Evolutionary conservation across 2,888 invertebrate genomes (phyloP), one percentile per base, ranked within the genome.

Genomic region (Diabrotica balteata): DNA sequence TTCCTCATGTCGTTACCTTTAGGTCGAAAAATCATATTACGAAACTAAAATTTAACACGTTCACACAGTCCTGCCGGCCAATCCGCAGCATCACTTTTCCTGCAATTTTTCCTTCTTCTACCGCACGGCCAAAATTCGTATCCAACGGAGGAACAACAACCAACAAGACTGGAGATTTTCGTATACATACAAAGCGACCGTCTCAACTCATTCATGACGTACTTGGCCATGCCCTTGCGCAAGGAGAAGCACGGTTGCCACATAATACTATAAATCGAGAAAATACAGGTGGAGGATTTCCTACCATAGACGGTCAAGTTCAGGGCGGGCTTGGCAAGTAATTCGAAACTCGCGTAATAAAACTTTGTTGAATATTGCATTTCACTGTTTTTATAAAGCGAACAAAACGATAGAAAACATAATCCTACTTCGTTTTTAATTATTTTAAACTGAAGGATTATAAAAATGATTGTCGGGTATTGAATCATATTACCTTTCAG

Each of bases 211-310:
- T 68, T 68, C 68, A 65, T 64, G 61, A 65, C 64, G 68, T 59
- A 68, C 49, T 61, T 65, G 68, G 68, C 68, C 68, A 66, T 68
- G 68, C 68, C 68, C 68, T 68, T 68, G 68, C 68, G 68, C 68
- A 68, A 66, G 66, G 64, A 68, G 65, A 68, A 10, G 64, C 68
- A 17, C 47, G 47, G 45, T 32, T 32, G 32, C 32, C 32, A 32
- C 32, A 32, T 32, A 5, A 32, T 32, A 5, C 32, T 32, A 32
- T 32, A 32, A 32, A 32, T 32, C 32, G 32, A 32, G 32, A 32
- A 32, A 32, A 32, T 32, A 32, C 53, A 52, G 7, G 7, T n/a
- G 54, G 43, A 53, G 49, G 9, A 11, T 49, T 9, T 9, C 10
- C 11, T 49, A 10, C 32, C 32, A 32, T 32, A 32, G 32, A 32